A percentile compares a stretch with the other conserved stretches of the same genome.
phyloP scores from a whole-genome alignment of 2,113 vertebrate genomes.

The Mohoua ochrocephala region DNA sequence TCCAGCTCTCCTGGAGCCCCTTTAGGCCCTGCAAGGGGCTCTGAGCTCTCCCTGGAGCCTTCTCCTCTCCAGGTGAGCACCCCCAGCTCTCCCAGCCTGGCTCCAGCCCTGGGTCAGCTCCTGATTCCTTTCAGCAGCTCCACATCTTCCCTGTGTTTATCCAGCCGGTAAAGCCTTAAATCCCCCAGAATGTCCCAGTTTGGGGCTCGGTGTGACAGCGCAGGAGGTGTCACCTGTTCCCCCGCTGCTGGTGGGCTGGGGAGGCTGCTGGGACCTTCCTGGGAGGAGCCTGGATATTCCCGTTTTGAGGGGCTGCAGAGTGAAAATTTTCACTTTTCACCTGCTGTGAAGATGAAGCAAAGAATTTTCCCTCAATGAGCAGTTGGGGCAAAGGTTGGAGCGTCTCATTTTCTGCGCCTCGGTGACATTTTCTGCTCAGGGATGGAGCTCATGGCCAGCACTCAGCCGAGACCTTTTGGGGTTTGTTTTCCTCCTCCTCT shows the following conservation, averaged over 20 bases:
- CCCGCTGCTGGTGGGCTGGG: accelerated
- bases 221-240: not conserved
- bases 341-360: not conserved
- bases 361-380: not conserved
- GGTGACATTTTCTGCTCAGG: not conserved
- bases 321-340: not conserved
- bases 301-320: not conserved
- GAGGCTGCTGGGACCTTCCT: not conserved
- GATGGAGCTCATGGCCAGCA: not conserved
- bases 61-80: not conserved
- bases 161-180: not conserved
- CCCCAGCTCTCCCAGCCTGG: not conserved
- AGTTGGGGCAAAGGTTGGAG: not conserved
- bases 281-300: not conserved
- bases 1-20: not conserved
- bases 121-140: not conserved
- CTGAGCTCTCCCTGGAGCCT: not conserved
- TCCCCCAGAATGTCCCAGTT: accelerated
- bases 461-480: not conserved
- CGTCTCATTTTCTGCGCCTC: not conserved
- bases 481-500: not conserved
- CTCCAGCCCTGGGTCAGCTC: not conserved
- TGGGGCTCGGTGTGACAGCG: not conserved
- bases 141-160: not conserved
- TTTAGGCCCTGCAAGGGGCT: not conserved